Evolutionary conservation across 2,797 vertebrate genomes (phyloP), one percentile per base, ranked within the genome.

Genomic region (Urophycis tenuis): DNA sequence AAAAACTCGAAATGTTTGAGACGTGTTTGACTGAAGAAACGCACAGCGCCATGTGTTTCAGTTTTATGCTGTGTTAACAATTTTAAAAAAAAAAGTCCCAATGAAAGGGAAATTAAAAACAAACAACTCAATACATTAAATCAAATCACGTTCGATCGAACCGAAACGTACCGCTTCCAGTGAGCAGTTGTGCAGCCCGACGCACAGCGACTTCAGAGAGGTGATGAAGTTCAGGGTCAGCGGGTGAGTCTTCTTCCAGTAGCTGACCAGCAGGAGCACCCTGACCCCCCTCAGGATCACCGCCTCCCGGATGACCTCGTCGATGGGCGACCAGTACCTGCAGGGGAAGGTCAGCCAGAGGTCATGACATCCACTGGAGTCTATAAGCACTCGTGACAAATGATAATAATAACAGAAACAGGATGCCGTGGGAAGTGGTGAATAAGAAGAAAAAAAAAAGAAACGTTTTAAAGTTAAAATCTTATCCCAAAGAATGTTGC

Each of bases 141-240:
- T 74, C 12, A 25, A 64, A 45, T 2, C 1, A 1, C n/a, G n/a
- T n/a, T n/a, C n/a, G n/a, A n/a, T n/a, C n/a, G n/a, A 7, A 25
- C 15, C 8, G 0, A 41, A 71, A 93, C 95, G 85, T 91, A 98
- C 96, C 90, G 95, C 96, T 90, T 98, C 95, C 74, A 97, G 87
- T 49, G 94, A 95, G 85, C 96, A 98, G 89, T 94, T 95, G 87
- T 91, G 88, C 84, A 95, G 90, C 80, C 95, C 93, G 64, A 93
- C 89, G 85, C 96, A 97, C 84, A 98, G 95, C 36, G 95, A 95
- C 90, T 94, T 94, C 81, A 98, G 93, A 75, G 96, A 97, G 0
- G 93, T 93, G 86, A 96, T 92, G 64, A 97, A 98, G 89, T 96
- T 97, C 81, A 97, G 95, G 9, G 96, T 97, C 74, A 96, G 94